Evolutionary conservation across 2,888 invertebrate species (phyloP).

Genomic region (Lepidochitona cinerea): DNA sequence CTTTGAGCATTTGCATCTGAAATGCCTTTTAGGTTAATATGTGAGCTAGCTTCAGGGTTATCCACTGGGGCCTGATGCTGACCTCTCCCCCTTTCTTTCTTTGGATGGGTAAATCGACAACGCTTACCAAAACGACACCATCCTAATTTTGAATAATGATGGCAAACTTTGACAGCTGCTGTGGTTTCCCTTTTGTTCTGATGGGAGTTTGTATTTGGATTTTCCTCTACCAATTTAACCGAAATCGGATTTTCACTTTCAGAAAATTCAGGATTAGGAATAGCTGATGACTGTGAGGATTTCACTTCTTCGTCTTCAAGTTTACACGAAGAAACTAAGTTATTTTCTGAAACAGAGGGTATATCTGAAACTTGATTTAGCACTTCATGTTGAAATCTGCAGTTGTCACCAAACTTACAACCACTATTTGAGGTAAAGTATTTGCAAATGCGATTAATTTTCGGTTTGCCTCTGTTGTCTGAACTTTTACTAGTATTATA

Average conservation of each 20-base stretch:
- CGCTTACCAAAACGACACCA: conserved; percentile 46
- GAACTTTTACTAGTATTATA: neutral
- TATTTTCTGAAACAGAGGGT: neutral
- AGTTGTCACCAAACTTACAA: conserved; percentile 40
- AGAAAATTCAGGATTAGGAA: neutral
- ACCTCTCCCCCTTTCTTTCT: neutral
- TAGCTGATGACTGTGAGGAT: conserved; percentile 1
- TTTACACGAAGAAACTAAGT: neutral
- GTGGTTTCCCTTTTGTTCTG: neutral
- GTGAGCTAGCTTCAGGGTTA: neutral
- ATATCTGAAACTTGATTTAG: neutral
- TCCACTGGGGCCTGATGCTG: neutral
- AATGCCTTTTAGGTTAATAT: no score
- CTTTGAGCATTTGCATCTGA: neutral
- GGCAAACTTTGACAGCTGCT: conserved; percentile 25
- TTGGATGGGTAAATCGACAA: conserved; percentile 41
- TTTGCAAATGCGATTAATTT: conserved; percentile 30
- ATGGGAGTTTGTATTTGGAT: neutral
- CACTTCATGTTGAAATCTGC: conserved; percentile 4
- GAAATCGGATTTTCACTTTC: neutral
- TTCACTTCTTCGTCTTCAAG: neutral
- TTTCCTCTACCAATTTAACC: neutral
- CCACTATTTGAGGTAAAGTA: conserved; percentile 41
- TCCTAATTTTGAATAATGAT: conserved; percentile 33
- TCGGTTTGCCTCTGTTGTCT: neutral